Conservation (phyloP, 2,113 vertebrate genomes). For the Ophthalmolycus amberensis region DNA sequence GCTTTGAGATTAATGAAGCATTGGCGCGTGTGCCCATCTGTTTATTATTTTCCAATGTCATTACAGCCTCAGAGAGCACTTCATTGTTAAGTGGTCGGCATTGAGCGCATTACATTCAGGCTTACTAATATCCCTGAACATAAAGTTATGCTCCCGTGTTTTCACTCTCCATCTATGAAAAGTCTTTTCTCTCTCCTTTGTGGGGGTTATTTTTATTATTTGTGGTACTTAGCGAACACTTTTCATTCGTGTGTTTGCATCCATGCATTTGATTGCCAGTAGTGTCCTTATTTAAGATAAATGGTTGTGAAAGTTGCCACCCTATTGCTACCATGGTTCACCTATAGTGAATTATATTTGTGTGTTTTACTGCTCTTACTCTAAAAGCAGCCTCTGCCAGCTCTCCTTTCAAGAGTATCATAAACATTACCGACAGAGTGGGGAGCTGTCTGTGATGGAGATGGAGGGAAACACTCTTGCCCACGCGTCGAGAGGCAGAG, state of each 20-base stretch:
- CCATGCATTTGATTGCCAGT: not conserved
- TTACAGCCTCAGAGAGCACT: conserved; percentile 38
- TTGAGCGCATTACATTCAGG: conserved; percentile 5
- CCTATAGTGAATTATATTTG: conserved; percentile 48
- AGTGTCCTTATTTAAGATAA: conserved; percentile 10
- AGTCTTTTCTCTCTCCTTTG: not conserved
- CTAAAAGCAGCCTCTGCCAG: conserved; percentile 35
- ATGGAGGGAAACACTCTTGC: conserved; percentile 49
- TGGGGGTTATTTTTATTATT: not conserved
- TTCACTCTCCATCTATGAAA: not conserved
- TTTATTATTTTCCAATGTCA: conserved; percentile 44
- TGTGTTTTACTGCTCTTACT: conserved; percentile 53
- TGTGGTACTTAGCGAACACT: not conserved
- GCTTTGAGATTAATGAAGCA: conserved; percentile 45
- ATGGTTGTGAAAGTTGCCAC: conserved; percentile 1
- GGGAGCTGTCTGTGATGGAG: conserved; percentile 61
- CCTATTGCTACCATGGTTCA: conserved; percentile 13
- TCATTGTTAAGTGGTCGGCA: conserved; percentile 28
- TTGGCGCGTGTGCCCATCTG: conserved; percentile 7
- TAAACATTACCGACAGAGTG: conserved; percentile 53
- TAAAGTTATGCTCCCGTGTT: not conserved
- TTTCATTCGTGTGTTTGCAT: not conserved
- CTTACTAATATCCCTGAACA: not conserved
- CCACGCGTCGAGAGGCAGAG: conserved; percentile 21
- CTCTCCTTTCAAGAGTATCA: conserved; percentile 51